phyloP scores from a whole-genome alignment of 2,113 vertebrate species.

The Clinocottus analis region DNA sequence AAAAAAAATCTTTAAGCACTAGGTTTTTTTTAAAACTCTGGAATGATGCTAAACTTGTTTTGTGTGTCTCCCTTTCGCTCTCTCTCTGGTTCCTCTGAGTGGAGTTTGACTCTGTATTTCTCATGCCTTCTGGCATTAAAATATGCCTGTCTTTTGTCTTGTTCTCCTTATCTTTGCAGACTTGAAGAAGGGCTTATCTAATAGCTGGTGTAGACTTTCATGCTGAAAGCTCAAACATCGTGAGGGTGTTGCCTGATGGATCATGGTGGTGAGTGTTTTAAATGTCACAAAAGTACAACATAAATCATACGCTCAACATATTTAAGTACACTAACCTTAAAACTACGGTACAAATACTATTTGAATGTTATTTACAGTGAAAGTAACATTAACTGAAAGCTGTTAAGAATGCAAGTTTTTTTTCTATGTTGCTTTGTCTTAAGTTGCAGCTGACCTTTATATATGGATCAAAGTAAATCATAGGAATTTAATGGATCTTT shows the following conservation, averaged over 20 bases:
- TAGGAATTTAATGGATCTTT: background rate
- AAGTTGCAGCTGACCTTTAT: background rate
- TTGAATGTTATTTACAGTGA: background rate
- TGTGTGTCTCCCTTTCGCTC: slow-evolving; percentile 9
- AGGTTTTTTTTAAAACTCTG: background rate
- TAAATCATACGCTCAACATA: background rate
- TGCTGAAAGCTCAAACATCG: slow-evolving; percentile 36
- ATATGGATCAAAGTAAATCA: background rate
- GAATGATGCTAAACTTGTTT: slow-evolving; percentile 71
- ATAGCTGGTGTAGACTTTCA: slow-evolving; percentile 20
- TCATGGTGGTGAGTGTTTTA: slow-evolving; percentile 67
- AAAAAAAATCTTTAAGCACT: background rate
- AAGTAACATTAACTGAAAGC: background rate
- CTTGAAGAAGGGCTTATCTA: slow-evolving; percentile 26
- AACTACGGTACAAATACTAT: background rate
- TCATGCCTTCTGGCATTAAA: background rate
- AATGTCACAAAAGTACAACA: background rate
- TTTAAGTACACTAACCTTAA: background rate
- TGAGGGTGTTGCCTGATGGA: slow-evolving; percentile 66
- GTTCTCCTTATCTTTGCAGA: slow-evolving; percentile 37
- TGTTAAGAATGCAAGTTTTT: background rate
- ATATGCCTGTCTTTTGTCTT: background rate
- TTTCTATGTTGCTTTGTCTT: slow-evolving; percentile 14
- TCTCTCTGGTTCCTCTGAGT: background rate
- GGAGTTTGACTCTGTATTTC: slow-evolving; percentile 10